Percentiles rank a stretch among this genome's conserved stretches.
phyloP scores from a whole-genome alignment of 2,113 vertebrate genomes.

The Sula dactylatra region DNA sequence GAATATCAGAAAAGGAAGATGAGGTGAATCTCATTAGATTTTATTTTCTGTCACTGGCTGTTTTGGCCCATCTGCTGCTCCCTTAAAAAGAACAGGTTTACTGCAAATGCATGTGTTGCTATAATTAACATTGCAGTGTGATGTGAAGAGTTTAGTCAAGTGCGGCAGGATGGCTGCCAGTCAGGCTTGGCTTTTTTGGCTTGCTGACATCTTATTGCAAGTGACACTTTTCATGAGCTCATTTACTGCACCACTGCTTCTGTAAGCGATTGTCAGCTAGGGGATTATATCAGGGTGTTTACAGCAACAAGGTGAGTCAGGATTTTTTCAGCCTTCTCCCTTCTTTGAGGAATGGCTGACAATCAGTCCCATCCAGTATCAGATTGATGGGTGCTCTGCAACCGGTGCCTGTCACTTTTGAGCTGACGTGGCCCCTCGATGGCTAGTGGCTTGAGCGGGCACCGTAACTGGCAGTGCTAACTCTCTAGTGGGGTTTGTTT shows the following conservation, averaged over 20 bases:
- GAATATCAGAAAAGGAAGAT: background rate
- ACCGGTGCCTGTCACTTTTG: background rate
- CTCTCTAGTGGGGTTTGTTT: background rate
- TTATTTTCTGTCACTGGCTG: background rate
- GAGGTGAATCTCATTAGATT: background rate
- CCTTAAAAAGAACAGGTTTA: background rate
- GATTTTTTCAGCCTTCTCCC: background rate
- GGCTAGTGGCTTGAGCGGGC: background rate
- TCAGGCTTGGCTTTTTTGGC: background rate
- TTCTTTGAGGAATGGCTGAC: background rate
- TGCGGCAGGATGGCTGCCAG: background rate
- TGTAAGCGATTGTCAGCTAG: slow-evolving; percentile 5
- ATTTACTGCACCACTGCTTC: slow-evolving; percentile 28
- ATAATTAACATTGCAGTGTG: background rate
- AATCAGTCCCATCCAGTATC: background rate
- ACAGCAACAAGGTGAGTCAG: background rate
- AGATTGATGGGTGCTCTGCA: background rate
- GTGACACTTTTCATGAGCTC: slow-evolving; percentile 52
- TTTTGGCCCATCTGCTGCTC: background rate
- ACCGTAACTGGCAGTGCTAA: background rate
- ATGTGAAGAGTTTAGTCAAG: background rate
- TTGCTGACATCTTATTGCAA: background rate
- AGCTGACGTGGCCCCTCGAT: background rate
- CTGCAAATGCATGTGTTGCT: background rate
- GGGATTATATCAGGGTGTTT: background rate